Evolutionary conservation across 2,888 invertebrate genomes (phyloP).

Genomic region (Labia minor): DNA sequence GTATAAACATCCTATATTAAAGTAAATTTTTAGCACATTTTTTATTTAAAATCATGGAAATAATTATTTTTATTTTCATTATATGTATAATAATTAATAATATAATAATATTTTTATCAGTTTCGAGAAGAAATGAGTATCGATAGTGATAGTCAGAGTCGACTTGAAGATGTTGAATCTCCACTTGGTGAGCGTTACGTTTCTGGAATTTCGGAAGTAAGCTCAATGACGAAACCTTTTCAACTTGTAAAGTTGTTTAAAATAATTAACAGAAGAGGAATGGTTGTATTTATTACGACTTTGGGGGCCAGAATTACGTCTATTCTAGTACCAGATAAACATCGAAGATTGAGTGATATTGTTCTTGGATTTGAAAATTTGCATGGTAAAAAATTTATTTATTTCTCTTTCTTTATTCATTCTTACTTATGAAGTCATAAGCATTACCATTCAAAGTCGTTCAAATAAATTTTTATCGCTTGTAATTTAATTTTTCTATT

Average conservation of each 20-base stretch:
- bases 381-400: constrained; percentile 36
- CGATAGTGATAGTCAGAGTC: not conserved
- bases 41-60: no score
- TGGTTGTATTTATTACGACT: constrained; percentile 32
- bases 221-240: not conserved
- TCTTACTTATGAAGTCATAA: no score
- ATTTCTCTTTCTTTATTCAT: no score
- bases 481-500: no score
- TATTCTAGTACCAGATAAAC: constrained; percentile 35
- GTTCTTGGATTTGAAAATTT: constrained; percentile 38
- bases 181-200: not conserved
- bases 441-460: no score
- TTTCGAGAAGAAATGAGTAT: not conserved
- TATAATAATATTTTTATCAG: no score
- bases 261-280: not conserved
- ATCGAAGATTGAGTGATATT: constrained; percentile 35
- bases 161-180: not conserved
- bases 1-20: no score
- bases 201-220: not conserved
- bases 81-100: no score
- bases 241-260: not conserved
- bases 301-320: constrained; percentile 38
- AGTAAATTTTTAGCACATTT: no score
- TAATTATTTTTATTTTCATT: no score
- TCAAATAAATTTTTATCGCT: no score